Conservation (phyloP, 2,888 invertebrate species). For the Celastrina argiolus region DNA sequence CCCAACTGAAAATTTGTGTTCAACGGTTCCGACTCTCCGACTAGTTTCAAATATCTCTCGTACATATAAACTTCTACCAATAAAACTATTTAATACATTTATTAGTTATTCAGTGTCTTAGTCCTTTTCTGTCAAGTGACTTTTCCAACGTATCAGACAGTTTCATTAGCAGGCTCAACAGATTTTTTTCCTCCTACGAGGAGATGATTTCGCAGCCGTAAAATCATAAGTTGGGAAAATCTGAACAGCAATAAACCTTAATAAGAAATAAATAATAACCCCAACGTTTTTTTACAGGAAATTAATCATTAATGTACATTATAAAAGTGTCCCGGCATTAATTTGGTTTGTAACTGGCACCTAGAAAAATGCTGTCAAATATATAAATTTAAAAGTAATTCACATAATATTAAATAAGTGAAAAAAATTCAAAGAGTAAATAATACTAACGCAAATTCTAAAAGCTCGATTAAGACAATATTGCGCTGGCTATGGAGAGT, state of each 20-base stretch:
- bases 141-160: no score
- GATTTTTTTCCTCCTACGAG: no score
- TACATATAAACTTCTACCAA: no score
- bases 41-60: slow-evolving; percentile 22
- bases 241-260: no score
- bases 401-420: background rate
- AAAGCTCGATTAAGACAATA: background rate
- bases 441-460: background rate
- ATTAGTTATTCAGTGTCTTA: no score
- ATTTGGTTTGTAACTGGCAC: background rate
- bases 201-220: background rate
- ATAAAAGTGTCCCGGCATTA: background rate
- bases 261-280: no score
- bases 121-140: no score
- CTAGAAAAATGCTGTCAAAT: background rate
- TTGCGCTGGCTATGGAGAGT: slow-evolving; percentile 25
- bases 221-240: background rate
- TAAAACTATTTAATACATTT: no score
- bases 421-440: background rate
- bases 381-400: background rate
- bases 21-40: background rate
- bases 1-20: slow-evolving; percentile 42
- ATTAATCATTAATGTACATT: no score
- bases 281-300: no score
- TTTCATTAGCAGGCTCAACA: no score